phyloP scores from a whole-genome alignment of 2,888 invertebrate genomes.

The Diloba caeruleocephala region DNA sequence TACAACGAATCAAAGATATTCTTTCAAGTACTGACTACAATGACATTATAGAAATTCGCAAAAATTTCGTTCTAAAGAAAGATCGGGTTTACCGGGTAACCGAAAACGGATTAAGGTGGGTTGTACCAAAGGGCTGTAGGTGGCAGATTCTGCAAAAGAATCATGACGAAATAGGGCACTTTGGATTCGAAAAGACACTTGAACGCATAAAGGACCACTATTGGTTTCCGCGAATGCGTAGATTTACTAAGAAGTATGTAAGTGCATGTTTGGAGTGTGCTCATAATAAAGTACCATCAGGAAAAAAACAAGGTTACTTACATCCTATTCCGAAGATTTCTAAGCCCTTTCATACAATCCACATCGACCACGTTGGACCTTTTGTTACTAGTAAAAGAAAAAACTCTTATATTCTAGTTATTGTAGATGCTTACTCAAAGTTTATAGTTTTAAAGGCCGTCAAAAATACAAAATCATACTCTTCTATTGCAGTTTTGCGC shows the following conservation, averaged over 20 bases:
- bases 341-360: conserved; percentile 8
- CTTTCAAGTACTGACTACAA: not conserved
- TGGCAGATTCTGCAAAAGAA: conserved; percentile 32
- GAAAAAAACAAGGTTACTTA: conserved; percentile 6
- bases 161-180: conserved; percentile 46
- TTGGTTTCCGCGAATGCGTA: conserved; percentile 33
- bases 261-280: conserved; percentile 33
- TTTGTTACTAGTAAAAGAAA: conserved; percentile 1
- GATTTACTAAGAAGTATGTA: conserved; percentile 37
- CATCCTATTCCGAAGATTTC: conserved; percentile 2
- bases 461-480: conserved; percentile 1
- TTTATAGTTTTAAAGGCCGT: conserved; percentile 49
- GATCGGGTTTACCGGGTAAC: conserved; percentile 7
- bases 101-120: conserved; percentile 15
- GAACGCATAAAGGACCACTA: conserved; percentile 21
- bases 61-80: conserved; percentile 1
- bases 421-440: conserved; percentile 47
- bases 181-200: conserved; percentile 29
- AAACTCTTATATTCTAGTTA: conserved; percentile 4
- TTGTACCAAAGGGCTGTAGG: conserved; percentile 23
- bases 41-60: conserved; percentile 1
- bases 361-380: conserved; percentile 7
- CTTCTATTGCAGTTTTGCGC: no score
- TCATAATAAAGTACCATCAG: conserved; percentile 3
- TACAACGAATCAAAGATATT: conserved; percentile 2